Evolutionary conservation across 2,888 invertebrate genomes (phyloP), one percentile per base, ranked within the genome.

Genomic region (Ormia ochracea): DNA sequence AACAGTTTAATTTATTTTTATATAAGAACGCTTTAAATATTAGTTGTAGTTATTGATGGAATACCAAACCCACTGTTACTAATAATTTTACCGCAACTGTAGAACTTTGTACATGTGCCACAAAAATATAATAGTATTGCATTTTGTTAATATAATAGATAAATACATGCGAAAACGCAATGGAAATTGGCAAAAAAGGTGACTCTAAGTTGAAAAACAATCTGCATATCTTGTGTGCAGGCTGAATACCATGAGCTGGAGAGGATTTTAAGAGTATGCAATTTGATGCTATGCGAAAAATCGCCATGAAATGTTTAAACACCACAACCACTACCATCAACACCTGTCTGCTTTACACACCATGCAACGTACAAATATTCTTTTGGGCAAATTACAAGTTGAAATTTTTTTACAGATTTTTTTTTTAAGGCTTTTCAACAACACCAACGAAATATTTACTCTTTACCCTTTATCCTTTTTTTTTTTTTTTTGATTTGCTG

Each of bases 111-210:
- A 75, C 54, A 75, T 61, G 59, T 61, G 72, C 52, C 50, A 75
- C 43, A 59, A 70, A 78, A 54, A 76, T 74, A 48, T 72, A 75
- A 82, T 72, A 66, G 76, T 73, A 58, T 56, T 61, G 38, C 59
- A 69, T 65, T 59, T 58, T 76, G 58, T 73, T 74, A 79, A 74
- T 63, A 77, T 54, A 75, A 81, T 81, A 81, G 77, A 81, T 81
- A 79, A 79, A 80, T 72, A 78, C 76, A 81, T 82, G 72, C 73
- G 81, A 82, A 75, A 81, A 82, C 79, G 82, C 81, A 79, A 65
- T 41, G 59, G 12, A 54, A 80, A 43, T 58, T 48, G 33, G 54
- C 50, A 61, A 81, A 69, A 28, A 75, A 23, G n/a, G 2, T 50
- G 5, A 17, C 79, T 73, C 59, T 72, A 76, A 68, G 21, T 33